phyloP scores from a whole-genome alignment of 2,888 invertebrate species.

The Sialis lutaria region DNA sequence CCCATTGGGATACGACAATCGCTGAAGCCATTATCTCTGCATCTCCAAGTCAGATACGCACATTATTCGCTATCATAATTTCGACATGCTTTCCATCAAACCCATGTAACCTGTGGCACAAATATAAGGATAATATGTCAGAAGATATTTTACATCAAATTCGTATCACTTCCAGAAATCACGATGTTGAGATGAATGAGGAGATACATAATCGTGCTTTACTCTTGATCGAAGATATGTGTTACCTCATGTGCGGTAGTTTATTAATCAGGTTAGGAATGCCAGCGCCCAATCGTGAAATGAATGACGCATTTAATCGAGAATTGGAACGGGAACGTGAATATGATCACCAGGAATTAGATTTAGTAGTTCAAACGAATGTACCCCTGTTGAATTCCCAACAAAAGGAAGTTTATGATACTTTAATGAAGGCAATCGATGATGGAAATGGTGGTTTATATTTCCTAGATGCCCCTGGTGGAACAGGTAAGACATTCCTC shows the following conservation, averaged over 20 bases:
- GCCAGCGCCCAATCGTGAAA: constrained; percentile 2
- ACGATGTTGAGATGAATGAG: too few relatives aligned
- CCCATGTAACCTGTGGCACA: constrained; percentile 11
- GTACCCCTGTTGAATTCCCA: constrained; percentile 4
- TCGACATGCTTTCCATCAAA: constrained; percentile 13
- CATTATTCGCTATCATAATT: constrained; percentile 13
- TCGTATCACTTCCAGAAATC: too few relatives aligned
- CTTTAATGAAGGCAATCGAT: constrained; percentile 11
- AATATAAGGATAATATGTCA: constrained; percentile 11
- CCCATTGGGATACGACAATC: constrained; percentile 13
- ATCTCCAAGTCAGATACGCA: constrained; percentile 12
- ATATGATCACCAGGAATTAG: constrained; percentile 11
- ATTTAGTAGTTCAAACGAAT: constrained; percentile 3
- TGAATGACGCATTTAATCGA: constrained; percentile 12
- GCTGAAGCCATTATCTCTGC: constrained; percentile 11
- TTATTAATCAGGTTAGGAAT: too few relatives aligned
- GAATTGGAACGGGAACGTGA: constrained; percentile 18
- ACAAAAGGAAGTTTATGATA: constrained; percentile 11
- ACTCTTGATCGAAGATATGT: constrained; percentile 18
- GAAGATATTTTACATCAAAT: constrained; percentile 13
- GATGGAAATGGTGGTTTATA: constrained; percentile 14
- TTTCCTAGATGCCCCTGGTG: constrained; percentile 9
- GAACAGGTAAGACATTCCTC: constrained; percentile 8
- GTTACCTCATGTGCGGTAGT: too few relatives aligned
- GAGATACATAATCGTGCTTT: constrained; percentile 15